A percentile compares a stretch with the other conserved stretches of the same genome.
Conservation (phyloP, 2,888 invertebrate species). For the Mythimna pallens region DNA sequence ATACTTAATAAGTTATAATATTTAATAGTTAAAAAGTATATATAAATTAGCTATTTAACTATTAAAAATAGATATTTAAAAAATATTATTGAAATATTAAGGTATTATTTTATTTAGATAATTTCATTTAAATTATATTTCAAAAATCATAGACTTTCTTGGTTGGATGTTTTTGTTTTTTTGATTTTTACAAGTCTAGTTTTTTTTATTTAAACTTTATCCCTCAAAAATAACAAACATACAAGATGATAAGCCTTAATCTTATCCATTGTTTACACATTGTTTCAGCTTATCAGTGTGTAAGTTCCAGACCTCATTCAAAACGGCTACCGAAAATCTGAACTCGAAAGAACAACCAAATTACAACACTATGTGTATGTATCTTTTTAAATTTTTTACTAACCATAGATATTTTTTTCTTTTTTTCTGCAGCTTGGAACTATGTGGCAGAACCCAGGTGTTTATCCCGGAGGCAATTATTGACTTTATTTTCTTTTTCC, state of each 20-base stretch:
- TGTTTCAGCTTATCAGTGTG: constrained; percentile 71
- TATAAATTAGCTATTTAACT: no score
- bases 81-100: no score
- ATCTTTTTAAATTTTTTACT: constrained; percentile 67
- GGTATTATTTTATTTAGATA: no score
- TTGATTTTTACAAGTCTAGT: no score
- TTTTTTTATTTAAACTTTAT: no score
- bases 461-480: constrained; percentile 86
- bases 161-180: no score
- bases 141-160: background rate
- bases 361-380: constrained; percentile 90
- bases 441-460: constrained; percentile 88
- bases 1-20: no score
- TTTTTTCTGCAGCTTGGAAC: constrained; percentile 78
- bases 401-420: constrained; percentile 70
- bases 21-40: no score
- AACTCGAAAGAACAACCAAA: constrained; percentile 83
- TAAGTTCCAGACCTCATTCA: constrained; percentile 74
- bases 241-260: background rate
- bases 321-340: constrained; percentile 85
- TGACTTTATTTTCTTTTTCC: constrained; percentile 49
- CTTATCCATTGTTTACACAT: constrained; percentile 45
- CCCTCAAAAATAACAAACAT: background rate
- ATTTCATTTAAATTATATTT: no score
- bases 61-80: no score